Evolutionary conservation across 1,140 invertebrate species (phyloP).

Genomic region (Trachymyrmex cornetzi): DNA sequence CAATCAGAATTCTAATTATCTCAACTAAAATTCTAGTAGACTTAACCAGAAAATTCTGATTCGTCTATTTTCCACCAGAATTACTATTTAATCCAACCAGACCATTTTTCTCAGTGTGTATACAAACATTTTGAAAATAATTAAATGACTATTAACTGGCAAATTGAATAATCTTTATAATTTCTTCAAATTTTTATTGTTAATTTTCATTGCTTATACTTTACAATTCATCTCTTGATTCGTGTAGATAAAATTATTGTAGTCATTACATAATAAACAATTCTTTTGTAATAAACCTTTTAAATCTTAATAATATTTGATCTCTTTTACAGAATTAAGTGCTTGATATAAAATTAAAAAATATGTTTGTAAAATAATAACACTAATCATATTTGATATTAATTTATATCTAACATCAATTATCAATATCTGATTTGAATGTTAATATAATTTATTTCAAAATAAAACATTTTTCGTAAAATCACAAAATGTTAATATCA

Average conservation of each 20-base stretch:
- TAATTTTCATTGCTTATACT: not conserved
- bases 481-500: not conserved
- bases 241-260: not conserved
- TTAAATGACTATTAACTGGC: not conserved
- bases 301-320: not conserved
- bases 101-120: too few species aligned
- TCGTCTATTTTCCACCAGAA: too few species aligned
- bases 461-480: not conserved
- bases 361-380: not conserved
- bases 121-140: not conserved
- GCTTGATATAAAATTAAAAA: slow-evolving; percentile 2
- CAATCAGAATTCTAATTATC: too few species aligned
- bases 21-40: too few species aligned
- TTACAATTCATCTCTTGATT: not conserved
- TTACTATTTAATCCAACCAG: too few species aligned
- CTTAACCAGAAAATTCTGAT: too few species aligned
- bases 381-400: not conserved
- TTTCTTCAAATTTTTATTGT: slow-evolving; percentile 8
- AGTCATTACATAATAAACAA: slow-evolving; percentile 3
- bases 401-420: not conserved
- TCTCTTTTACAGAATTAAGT: not conserved
- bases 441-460: not conserved
- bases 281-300: not conserved
- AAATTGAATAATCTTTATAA: not conserved
- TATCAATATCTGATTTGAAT: not conserved